A percentile compares a stretch with the other conserved stretches of the same genome.
These are phyloP conservation scores for Hydractinia symbiolongicarpus DNA, from an alignment of 30 jellyfish, hydroid and myxozoan species.

Conservation along the genomic window DNA sequence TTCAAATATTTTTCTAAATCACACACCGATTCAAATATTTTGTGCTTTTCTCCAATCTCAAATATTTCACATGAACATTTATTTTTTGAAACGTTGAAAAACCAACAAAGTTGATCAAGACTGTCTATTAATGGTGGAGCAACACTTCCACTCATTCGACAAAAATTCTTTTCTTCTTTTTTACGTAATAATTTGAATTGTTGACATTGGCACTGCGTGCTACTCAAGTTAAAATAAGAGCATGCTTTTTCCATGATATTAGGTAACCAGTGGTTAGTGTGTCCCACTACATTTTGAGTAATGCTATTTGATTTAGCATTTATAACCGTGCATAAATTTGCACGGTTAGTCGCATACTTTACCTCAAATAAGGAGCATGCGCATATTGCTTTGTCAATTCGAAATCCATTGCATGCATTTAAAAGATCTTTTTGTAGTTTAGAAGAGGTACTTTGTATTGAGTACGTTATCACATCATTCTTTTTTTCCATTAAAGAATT, in stretches of 20 bases:
- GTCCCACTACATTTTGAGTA: background rate
- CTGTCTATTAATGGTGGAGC: background rate
- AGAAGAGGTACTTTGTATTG: background rate
- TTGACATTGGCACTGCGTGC: background rate
- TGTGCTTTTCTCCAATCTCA: background rate
- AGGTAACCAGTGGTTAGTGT: background rate
- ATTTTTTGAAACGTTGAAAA: background rate
- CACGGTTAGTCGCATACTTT: background rate
- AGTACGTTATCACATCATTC: too few relatives aligned
- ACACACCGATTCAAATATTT: background rate
- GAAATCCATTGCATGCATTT: background rate
- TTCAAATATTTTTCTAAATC: slow-evolving; percentile 3
- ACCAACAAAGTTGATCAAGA: slow-evolving; percentile 2
- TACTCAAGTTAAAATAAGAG: background rate
- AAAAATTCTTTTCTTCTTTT: background rate
- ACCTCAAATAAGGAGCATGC: background rate
- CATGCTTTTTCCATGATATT: background rate
- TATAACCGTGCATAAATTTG: background rate
- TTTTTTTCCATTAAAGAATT: too few relatives aligned
- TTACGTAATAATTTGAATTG: background rate
- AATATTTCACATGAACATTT: slow-evolving; percentile 11
- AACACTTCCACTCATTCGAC: background rate
- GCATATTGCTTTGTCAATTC: background rate
- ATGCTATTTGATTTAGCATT: background rate
- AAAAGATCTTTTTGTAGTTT: background rate